These are phyloP conservation scores for Limenitis camilla DNA, from an alignment of 2,888 invertebrate genomes.

Conservation along the genomic window DNA sequence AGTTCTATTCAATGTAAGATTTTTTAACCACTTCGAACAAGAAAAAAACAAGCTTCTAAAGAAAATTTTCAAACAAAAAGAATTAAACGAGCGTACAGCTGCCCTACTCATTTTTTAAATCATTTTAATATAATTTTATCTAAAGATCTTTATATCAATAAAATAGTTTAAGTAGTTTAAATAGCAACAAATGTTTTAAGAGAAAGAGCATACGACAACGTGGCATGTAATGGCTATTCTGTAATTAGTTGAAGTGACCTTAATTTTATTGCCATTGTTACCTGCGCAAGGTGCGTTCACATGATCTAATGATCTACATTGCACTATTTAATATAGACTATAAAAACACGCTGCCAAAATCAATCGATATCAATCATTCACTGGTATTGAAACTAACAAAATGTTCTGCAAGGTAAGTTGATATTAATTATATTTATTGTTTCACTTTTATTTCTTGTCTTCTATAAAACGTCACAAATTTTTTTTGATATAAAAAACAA, in stretches of 20 bases:
- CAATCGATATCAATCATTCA: slow-evolving; percentile 19
- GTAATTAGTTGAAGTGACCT: slow-evolving; percentile 16
- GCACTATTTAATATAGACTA: slow-evolving; percentile 12
- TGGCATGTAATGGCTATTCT: slow-evolving; percentile 9
- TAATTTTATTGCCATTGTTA: slow-evolving; percentile 17
- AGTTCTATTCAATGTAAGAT: not conserved
- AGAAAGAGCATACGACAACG: not conserved
- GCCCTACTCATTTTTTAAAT: too few relatives aligned
- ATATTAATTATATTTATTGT: too few relatives aligned
- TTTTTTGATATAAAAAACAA: too few relatives aligned
- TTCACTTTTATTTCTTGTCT: not conserved
- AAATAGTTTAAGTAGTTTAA: not conserved
- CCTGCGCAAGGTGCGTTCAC: slow-evolving; percentile 1
- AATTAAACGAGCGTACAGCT: too few relatives aligned
- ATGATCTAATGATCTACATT: slow-evolving; percentile 16
- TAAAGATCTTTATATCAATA: not conserved
- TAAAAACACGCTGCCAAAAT: slow-evolving; percentile 17
- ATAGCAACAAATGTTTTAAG: too few relatives aligned
- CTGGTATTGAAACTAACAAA: slow-evolving; percentile 14
- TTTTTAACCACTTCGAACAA: too few relatives aligned
- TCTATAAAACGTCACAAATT: not conserved
- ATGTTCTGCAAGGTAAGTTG: slow-evolving; percentile 19
- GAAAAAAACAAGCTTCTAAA: too few relatives aligned
- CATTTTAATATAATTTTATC: too few relatives aligned
- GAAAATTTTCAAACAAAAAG: too few relatives aligned